phyloP scores from a whole-genome alignment of 2,888 invertebrate genomes.

The Sinodicranocentrus sp. region DNA sequence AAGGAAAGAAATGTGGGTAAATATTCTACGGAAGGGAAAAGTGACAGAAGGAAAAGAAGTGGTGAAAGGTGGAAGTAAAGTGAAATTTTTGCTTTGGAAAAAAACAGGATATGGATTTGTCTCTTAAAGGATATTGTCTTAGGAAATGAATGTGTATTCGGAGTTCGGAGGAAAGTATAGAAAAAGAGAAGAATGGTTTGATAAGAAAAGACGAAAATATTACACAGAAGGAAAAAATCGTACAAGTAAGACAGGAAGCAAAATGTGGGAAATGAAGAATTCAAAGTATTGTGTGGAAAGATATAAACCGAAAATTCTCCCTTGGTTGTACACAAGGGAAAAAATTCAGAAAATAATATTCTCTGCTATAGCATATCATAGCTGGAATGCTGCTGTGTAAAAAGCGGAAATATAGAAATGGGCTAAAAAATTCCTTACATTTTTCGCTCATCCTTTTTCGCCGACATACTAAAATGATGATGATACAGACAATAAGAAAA shows the following conservation, averaged over 20 bases:
- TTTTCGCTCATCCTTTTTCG: conserved; percentile 89
- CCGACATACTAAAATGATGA: conserved; percentile 91
- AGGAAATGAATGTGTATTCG: background rate
- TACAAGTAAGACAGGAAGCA: no score
- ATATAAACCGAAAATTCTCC: background rate
- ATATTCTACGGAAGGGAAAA: conserved; percentile 16
- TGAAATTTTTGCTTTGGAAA: no score
- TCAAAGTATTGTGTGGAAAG: background rate
- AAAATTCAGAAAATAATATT: background rate
- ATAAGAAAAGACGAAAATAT: background rate
- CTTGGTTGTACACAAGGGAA: no score
- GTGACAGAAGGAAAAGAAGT: background rate
- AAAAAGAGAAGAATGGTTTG: background rate
- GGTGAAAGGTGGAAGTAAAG: background rate
- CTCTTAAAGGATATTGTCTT: conserved; percentile 3
- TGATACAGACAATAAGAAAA: conserved; percentile 89
- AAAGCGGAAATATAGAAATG: background rate
- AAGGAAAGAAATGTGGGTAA: background rate
- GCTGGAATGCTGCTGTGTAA: no score
- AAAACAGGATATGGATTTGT: no score
- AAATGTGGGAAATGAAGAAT: background rate
- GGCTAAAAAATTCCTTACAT: conserved; percentile 87
- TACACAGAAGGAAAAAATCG: background rate
- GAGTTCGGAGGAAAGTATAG: conserved; percentile 4
- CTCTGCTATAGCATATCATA: no score